Evolutionary conservation across 2,113 vertebrate genomes (phyloP), one percentile per base, ranked within the genome.

Genomic region (Chunga burmeisteri): DNA sequence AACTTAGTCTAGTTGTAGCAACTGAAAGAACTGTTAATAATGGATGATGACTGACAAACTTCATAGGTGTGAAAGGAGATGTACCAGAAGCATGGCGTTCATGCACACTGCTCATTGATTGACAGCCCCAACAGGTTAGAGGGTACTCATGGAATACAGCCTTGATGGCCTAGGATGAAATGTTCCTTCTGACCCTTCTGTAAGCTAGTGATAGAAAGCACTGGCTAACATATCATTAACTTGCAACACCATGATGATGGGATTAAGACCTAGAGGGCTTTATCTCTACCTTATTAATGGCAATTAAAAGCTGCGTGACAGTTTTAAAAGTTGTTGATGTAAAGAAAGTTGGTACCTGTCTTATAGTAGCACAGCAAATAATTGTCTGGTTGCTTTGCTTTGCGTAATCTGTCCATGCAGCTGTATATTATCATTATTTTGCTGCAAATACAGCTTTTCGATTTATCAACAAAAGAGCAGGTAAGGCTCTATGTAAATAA

Each of bases 201-300:
- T 94, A 80, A 91, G 74, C 38, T 63, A 46, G 92, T 80, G 91
- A 93, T 97, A 94, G 87, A 93, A 90, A 96, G 93, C 80, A 49
- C 78, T 85, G 92, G 92, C 87, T 97, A 97, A 95, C 94, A 85
- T 97, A 90, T 97, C 96, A 97, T 97, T 97, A 97, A 90, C 94
- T 93, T 94, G 96, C 88, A 80, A 91, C 88, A 92, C 90, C 93
- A 96, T 0, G 27, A 90, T 95, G 96, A 95, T 73, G 96, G 93
- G 97, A 97, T 96, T 96, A 95, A 96, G 96, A 95, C 96, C 96
- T 49, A 92, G 92, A 96, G 91, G 74, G 91, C 92, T 97, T 96
- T 95, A 96, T 96, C 88, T 96, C 92, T 94, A 95, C 94, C 86
- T 96, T 97, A 96, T 96, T 97, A 97, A 97, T 93, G 86, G 96